These are phyloP conservation scores for Pygocentrus nattereri DNA, from an alignment of 2,797 vertebrate genomes.

Conservation along the genomic window DNA sequence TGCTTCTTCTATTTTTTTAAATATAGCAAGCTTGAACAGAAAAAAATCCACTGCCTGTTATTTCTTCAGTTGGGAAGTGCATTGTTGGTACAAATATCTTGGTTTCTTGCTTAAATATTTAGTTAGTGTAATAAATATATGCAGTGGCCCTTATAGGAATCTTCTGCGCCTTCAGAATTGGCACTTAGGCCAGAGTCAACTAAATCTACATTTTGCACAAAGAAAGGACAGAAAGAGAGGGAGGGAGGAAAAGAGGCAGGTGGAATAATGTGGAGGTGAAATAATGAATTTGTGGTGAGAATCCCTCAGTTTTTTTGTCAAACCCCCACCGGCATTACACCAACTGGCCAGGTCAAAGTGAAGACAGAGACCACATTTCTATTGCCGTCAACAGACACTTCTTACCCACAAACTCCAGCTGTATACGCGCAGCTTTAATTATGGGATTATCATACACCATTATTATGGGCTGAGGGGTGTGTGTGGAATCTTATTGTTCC, in stretches of 20 bases:
- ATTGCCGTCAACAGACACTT: constrained; percentile 59
- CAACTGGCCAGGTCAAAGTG: constrained; percentile 54
- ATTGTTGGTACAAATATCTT: constrained; percentile 32
- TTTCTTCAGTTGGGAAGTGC: constrained; percentile 23
- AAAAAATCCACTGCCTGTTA: constrained; percentile 34
- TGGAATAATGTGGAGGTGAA: constrained; percentile 3
- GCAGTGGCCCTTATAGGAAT: constrained; percentile 32
- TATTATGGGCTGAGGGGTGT: constrained; percentile 43
- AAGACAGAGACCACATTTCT: constrained; percentile 61
- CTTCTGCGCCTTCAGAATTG: constrained; percentile 8
- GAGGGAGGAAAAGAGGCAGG: neutral
- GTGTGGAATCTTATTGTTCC: constrained; percentile 10
- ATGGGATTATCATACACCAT: constrained; percentile 48
- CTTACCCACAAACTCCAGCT: constrained; percentile 53
- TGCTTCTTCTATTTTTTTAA: constrained; percentile 24
- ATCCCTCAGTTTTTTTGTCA: constrained; percentile 43
- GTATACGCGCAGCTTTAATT: constrained; percentile 53
- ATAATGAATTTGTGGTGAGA: constrained; percentile 55
- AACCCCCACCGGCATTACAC: constrained; percentile 50
- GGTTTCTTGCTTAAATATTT: constrained; percentile 51
- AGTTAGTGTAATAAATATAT: constrained; percentile 48
- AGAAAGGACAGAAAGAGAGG: constrained; percentile 24
- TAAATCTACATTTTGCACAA: constrained; percentile 41
- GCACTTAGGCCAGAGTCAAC: constrained; percentile 27
- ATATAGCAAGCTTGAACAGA: constrained; percentile 8